Evolutionary conservation across 2,888 invertebrate genomes (phyloP).

Genomic region (Petrolisthes cinctipes): DNA sequence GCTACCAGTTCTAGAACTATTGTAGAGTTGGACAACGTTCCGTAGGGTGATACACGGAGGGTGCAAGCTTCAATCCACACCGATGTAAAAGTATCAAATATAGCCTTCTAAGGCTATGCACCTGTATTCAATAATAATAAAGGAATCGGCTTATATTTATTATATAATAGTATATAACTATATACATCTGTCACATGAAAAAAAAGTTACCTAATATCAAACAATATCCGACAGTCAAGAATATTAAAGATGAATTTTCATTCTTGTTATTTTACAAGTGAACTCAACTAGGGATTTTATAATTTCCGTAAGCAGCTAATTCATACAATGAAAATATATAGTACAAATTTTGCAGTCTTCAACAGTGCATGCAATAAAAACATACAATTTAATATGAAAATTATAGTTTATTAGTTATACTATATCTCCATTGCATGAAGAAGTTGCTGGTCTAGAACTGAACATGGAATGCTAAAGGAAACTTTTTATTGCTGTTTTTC

Average conservation of each 20-base stretch:
- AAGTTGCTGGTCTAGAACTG: not conserved
- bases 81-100: not conserved
- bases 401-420: not conserved
- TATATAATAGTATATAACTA: slow-evolving; percentile 42
- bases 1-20: not conserved
- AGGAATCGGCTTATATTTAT: slow-evolving; percentile 12
- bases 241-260: not conserved
- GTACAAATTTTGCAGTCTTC: not conserved
- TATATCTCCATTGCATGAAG: slow-evolving; percentile 1
- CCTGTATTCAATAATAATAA: not conserved
- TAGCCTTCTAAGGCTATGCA: not conserved
- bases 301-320: not conserved
- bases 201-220: slow-evolving; percentile 14
- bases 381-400: not conserved
- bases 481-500: slow-evolving; percentile 67
- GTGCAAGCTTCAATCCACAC: not conserved
- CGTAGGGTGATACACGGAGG: not conserved
- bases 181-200: slow-evolving; percentile 29
- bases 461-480: slow-evolving; percentile 25
- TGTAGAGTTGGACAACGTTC: not conserved
- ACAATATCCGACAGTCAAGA: not conserved
- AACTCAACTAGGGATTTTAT: not conserved
- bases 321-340: slow-evolving; percentile 8
- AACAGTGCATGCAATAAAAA: not conserved
- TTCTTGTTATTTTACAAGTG: not conserved